A percentile compares a stretch with the other conserved stretches of the same genome.
Evolutionary conservation across 2,888 invertebrate species (phyloP).

Genomic region (Lymantria dispar): DNA sequence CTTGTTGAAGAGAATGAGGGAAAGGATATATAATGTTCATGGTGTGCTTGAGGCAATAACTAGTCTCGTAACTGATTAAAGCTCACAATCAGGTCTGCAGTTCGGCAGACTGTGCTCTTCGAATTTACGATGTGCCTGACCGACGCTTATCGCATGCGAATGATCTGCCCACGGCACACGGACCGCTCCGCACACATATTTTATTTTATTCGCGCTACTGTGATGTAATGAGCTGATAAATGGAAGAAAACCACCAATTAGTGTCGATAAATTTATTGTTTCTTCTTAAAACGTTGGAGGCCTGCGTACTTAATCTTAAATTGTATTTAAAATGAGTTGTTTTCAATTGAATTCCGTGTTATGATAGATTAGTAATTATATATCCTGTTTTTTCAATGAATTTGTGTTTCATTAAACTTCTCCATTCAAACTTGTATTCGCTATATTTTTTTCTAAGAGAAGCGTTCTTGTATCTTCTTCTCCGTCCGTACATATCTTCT

Average conservation of each 20-base stretch:
- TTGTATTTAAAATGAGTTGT: constrained; percentile 62
- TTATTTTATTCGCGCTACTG: constrained; percentile 83
- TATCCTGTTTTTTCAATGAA: too few species aligned
- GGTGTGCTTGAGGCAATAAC: constrained; percentile 35
- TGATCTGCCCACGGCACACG: constrained; percentile 80
- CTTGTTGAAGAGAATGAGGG: too few species aligned
- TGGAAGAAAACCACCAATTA: constrained; percentile 83
- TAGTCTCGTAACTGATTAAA: constrained; percentile 72
- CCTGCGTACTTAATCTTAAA: constrained; percentile 76
- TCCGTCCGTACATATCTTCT: too few species aligned
- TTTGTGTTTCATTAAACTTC: too few species aligned
- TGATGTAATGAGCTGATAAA: constrained; percentile 83
- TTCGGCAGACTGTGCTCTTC: constrained; percentile 75
- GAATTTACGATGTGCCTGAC: constrained; percentile 82
- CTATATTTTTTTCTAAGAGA: too few species aligned
- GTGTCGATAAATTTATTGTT: constrained; percentile 83
- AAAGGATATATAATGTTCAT: too few species aligned
- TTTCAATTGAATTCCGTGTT: constrained; percentile 52
- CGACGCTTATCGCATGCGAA: constrained; percentile 81
- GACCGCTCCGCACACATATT: constrained; percentile 79
- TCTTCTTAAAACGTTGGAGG: constrained; percentile 82
- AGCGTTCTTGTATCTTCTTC: too few species aligned
- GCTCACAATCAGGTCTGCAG: constrained; percentile 78
- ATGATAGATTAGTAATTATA: constrained; percentile 21
- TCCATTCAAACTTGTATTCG: too few species aligned